Conservation (phyloP, 2,888 invertebrate species). For the Seira musarum region DNA sequence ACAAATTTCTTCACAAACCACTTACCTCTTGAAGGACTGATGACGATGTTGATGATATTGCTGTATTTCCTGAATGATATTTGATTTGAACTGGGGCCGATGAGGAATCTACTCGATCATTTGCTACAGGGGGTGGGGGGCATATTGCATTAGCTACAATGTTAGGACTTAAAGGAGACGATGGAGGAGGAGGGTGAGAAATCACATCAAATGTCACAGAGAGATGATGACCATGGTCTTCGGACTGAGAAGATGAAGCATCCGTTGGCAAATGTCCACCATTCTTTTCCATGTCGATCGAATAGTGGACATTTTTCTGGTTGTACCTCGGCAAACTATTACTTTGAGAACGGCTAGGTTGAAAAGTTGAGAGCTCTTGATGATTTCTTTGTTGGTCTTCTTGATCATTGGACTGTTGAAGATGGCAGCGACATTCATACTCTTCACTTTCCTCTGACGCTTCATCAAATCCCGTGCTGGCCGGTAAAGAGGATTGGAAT, state of each 20-base stretch:
- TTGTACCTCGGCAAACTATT: background rate
- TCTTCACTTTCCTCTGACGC: conserved; percentile 53
- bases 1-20: conserved; percentile 14
- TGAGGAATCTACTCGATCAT: conserved; percentile 28
- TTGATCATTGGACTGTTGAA: conserved; percentile 23
- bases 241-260: conserved; percentile 52
- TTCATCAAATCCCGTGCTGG: no score
- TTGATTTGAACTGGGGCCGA: conserved; percentile 33
- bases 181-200: conserved; percentile 54
- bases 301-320: conserved; percentile 47
- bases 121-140: conserved; percentile 53
- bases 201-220: conserved; percentile 58
- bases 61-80: conserved; percentile 35
- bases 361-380: background rate
- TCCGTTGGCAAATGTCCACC: conserved; percentile 31
- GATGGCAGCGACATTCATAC: conserved; percentile 54
- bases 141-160: conserved; percentile 55
- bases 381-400: conserved; percentile 8
- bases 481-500: conserved; percentile 7
- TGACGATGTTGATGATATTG: conserved; percentile 42
- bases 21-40: conserved; percentile 40
- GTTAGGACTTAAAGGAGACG: conserved; percentile 49
- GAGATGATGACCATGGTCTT: conserved; percentile 49
- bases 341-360: background rate
- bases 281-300: conserved; percentile 47